Evolutionary conservation across 2,888 invertebrate species (phyloP).

Genomic region (Euspilapteryx auroguttella): DNA sequence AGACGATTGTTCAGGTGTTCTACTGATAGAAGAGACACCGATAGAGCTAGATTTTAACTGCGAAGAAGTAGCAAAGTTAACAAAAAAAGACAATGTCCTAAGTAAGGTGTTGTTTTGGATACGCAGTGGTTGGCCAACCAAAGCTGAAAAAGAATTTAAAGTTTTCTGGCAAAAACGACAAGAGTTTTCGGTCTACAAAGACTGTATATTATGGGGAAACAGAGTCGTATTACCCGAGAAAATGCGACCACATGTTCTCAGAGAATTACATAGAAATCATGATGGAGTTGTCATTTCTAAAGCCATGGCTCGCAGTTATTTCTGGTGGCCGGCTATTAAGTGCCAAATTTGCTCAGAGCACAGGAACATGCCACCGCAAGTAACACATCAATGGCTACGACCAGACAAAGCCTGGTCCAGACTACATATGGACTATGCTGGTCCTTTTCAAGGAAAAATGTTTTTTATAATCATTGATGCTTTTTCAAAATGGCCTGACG

Average conservation of each 20-base stretch:
- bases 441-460: slow-evolving; percentile 1
- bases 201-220: slow-evolving; percentile 6
- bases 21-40: slow-evolving; percentile 2
- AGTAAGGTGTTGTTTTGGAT: background rate
- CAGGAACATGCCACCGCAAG: slow-evolving; percentile 1
- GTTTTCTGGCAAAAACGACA: slow-evolving; percentile 1
- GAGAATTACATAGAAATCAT: slow-evolving; percentile 5
- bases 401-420: background rate
- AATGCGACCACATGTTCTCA: slow-evolving; percentile 1
- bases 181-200: slow-evolving; percentile 3
- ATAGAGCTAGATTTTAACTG: slow-evolving; percentile 3
- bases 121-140: slow-evolving; percentile 1
- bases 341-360: slow-evolving; percentile 3
- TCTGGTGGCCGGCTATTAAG: slow-evolving; percentile 7
- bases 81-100: background rate
- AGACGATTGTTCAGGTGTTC: too few species aligned
- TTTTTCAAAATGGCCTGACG: background rate
- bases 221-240: slow-evolving; percentile 5
- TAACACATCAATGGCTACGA: background rate
- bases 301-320: slow-evolving; percentile 5
- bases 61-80: background rate
- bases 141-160: background rate
- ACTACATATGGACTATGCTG: slow-evolving; percentile 1
- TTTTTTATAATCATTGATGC: background rate
- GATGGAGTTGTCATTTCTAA: slow-evolving; percentile 6